phyloP scores from a whole-genome alignment of 1,140 invertebrate genomes.

The Drosophila hydei region DNA sequence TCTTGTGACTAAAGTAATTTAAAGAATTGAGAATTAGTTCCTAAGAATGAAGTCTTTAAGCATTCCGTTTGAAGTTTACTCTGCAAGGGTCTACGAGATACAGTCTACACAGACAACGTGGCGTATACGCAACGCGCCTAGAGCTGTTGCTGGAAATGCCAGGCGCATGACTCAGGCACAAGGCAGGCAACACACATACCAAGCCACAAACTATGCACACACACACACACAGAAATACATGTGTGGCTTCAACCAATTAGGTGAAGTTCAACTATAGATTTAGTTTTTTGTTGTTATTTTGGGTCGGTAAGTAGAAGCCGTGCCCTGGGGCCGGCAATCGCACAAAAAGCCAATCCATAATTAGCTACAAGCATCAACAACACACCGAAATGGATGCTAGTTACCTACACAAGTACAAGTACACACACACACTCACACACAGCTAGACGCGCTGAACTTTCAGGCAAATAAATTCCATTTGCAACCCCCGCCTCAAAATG shows the following conservation, averaged over 20 bases:
- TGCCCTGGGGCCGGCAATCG: conserved; percentile 51
- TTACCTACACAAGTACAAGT: conserved; percentile 23
- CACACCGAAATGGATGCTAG: conserved; percentile 56
- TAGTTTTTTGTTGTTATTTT: conserved; percentile 16
- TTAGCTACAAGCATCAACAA: conserved; percentile 54
- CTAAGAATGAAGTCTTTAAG: too few relatives aligned
- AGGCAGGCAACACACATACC: conserved; percentile 4
- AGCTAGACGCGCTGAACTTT: conserved; percentile 48
- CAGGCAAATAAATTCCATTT: conserved; percentile 66
- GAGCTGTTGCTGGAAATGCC: conserved; percentile 41
- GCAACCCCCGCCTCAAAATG: conserved; percentile 67
- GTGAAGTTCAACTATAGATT: conserved; percentile 72
- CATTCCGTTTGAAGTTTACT: background rate
- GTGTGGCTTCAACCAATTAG: conserved; percentile 30
- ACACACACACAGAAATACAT: background rate
- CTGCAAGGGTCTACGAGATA: background rate
- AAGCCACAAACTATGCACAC: conserved; percentile 4
- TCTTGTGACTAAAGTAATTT: too few relatives aligned
- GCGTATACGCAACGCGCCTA: conserved; percentile 52
- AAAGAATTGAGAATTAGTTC: too few relatives aligned
- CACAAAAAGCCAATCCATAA: conserved; percentile 39
- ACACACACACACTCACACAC: conserved; percentile 11
- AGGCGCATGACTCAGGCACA: conserved; percentile 49
- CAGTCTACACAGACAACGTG: conserved; percentile 33
- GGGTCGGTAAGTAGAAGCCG: conserved; percentile 55